Conservation (phyloP, 2,797 vertebrate genomes). For the Borostomias antarcticus region DNA sequence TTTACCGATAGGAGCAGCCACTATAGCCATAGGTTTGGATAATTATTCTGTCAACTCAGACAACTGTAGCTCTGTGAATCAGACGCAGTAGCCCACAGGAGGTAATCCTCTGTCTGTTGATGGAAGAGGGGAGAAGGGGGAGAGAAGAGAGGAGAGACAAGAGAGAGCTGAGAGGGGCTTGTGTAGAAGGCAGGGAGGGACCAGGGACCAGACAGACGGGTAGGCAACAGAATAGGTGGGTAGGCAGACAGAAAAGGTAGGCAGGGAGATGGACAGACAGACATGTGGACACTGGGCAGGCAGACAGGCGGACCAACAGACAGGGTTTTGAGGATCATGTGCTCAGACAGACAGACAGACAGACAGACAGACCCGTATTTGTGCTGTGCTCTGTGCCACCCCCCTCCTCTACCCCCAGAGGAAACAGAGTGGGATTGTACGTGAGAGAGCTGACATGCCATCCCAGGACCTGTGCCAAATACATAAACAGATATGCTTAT, state of each 20-base stretch:
- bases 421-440: slow-evolving; percentile 32
- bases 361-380: slow-evolving; percentile 30
- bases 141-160: neutral
- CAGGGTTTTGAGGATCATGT: slow-evolving; percentile 37
- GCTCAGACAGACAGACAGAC: slow-evolving; percentile 11
- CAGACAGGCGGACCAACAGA: neutral
- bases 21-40: slow-evolving; percentile 8
- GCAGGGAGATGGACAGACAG: neutral
- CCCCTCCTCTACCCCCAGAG: slow-evolving; percentile 6
- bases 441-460: slow-evolving; percentile 18
- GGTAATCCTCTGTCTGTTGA: slow-evolving; percentile 26
- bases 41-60: slow-evolving; percentile 32
- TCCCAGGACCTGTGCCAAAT: slow-evolving; percentile 17
- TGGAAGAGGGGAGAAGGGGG: neutral
- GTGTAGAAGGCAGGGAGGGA: neutral
- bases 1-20: slow-evolving; percentile 10
- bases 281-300: neutral
- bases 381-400: slow-evolving; percentile 17
- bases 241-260: neutral
- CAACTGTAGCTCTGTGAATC: neutral
- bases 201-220: neutral
- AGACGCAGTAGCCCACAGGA: slow-evolving; percentile 12
- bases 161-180: neutral
- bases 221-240: neutral
- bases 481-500: slow-evolving; percentile 23